phyloP scores from a whole-genome alignment of 2,113 vertebrate genomes.

The Chauna torquata region DNA sequence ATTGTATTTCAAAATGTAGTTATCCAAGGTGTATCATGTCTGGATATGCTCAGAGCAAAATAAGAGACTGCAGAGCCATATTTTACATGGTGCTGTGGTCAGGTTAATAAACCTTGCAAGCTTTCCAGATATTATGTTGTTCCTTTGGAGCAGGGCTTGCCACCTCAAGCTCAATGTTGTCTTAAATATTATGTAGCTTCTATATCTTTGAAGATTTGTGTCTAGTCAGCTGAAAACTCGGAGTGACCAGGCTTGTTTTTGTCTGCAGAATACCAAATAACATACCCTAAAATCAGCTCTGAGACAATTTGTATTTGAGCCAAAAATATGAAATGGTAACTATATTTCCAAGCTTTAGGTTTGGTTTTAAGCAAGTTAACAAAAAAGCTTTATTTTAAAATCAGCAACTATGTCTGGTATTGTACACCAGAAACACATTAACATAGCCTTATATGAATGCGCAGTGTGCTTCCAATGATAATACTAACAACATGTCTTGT shows the following conservation, averaged over 20 bases:
- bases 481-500: background rate
- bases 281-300: background rate
- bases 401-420: background rate
- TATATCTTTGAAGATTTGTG: background rate
- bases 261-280: background rate
- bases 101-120: slow-evolving; percentile 22
- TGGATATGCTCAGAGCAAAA: background rate
- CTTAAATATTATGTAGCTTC: slow-evolving; percentile 4
- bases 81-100: background rate
- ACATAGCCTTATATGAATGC: background rate
- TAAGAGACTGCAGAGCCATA: background rate
- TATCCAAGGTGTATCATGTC: background rate
- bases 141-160: background rate
- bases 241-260: background rate
- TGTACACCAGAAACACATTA: background rate
- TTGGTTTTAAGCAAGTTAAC: background rate
- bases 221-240: background rate
- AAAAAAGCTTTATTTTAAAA: background rate
- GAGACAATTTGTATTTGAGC: background rate
- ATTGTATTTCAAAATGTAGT: background rate
- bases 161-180: slow-evolving; percentile 1
- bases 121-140: background rate
- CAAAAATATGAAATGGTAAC: background rate
- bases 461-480: background rate
- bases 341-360: background rate